These are phyloP conservation scores for Entomyzon cyanotis DNA, from an alignment of 2,113 vertebrate species.

Conservation along the genomic window DNA sequence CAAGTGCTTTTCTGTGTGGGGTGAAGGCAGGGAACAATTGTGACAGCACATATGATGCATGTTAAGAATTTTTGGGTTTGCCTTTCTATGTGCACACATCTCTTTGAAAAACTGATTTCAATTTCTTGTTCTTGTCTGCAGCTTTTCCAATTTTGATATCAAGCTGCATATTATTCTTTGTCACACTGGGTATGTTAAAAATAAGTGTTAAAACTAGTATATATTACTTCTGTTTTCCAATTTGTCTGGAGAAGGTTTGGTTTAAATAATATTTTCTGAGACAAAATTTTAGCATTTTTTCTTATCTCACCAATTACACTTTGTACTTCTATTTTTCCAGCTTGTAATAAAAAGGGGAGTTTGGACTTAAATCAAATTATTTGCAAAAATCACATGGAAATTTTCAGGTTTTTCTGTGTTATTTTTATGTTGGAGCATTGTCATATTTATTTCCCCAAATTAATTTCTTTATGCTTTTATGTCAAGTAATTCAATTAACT, in stretches of 20 bases:
- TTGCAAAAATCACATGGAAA: neutral
- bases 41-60: neutral
- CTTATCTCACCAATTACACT: neutral
- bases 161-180: conserved; percentile 49
- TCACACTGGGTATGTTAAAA: conserved; percentile 45
- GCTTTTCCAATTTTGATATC: conserved; percentile 61
- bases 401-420: neutral
- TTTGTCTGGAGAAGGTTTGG: neutral
- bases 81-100: neutral
- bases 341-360: neutral
- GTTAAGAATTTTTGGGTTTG: conserved; percentile 39
- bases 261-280: conserved; percentile 10
- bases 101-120: conserved; percentile 59
- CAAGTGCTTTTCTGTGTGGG: neutral
- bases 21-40: neutral
- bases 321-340: neutral
- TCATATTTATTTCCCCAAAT: neutral
- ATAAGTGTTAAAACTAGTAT: conserved; percentile 35
- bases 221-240: neutral
- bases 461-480: neutral
- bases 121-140: conserved; percentile 36
- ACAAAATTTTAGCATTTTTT: neutral
- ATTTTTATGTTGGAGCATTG: neutral
- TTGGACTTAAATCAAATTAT: neutral
- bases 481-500: neutral